A percentile compares a stretch with the other conserved stretches of the same genome.
Evolutionary conservation across 2,888 invertebrate genomes (phyloP).

Genomic region (Ypsolopha sequella): DNA sequence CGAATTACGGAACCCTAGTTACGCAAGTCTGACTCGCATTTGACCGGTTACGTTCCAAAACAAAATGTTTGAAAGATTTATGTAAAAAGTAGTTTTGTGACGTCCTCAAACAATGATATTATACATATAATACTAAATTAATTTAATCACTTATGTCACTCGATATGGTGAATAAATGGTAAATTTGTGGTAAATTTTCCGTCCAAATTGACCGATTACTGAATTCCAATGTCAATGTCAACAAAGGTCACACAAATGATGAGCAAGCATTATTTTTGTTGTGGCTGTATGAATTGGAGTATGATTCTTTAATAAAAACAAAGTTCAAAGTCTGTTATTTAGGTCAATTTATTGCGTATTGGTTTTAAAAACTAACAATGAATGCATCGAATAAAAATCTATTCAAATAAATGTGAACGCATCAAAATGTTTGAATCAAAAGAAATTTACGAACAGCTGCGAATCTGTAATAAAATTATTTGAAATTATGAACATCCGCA

Average conservation of each 20-base stretch:
- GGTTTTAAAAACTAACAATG: not conserved
- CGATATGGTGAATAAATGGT: too few species aligned
- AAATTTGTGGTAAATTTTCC: conserved; percentile 24
- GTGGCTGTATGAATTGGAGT: not conserved
- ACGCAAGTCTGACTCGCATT: too few species aligned
- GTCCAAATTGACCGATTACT: conserved; percentile 12
- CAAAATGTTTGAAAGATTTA: too few species aligned
- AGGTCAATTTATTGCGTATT: not conserved
- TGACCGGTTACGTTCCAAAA: too few species aligned
- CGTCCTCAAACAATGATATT: too few species aligned
- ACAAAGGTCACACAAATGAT: not conserved
- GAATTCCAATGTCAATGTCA: not conserved
- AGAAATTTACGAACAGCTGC: not conserved
- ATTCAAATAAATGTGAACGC: too few species aligned
- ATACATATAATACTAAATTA: too few species aligned
- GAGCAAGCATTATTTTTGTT: not conserved
- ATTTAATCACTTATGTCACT: too few species aligned
- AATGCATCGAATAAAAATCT: too few species aligned
- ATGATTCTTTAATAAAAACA: not conserved
- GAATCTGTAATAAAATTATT: not conserved
- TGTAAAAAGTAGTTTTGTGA: too few species aligned
- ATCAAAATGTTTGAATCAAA: not conserved
- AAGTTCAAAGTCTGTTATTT: not conserved
- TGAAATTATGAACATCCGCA: conserved; percentile 5
- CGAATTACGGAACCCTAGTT: too few species aligned